Evolutionary conservation across 2,113 vertebrate genomes (phyloP), one percentile per base, ranked within the genome.

Genomic region (Xiphophorus maculatus): DNA sequence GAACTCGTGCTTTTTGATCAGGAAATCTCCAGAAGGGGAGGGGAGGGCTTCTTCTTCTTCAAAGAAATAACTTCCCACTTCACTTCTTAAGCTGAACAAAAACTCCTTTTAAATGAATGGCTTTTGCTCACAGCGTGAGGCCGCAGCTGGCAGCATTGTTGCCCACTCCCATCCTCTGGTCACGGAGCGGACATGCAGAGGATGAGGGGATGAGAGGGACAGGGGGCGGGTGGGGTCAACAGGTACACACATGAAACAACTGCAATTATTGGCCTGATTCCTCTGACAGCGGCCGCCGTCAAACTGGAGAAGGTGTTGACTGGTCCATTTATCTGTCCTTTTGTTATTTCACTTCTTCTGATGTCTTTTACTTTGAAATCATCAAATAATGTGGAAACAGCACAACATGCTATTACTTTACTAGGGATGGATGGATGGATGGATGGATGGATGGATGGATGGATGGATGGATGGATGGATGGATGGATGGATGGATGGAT

Each of bases 51-150:
- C 14, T 14, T 14, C 82, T 82, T 91, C 92, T 93, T 93, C 91
- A 93, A 93, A 93, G 91, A 93, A 91, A 93, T 92, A 90, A 91
- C 92, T 93, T 91, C 90, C 90, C 92, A 91, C 90, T 90, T 90
- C 89, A 88, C 88, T 93, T 93, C 84, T 92, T 86, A 85, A 76
- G 84, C 84, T 25, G 87, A 91, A 93, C 89, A 92, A 93, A 90
- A 90, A 84, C 84, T 84, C 79, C 77, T 78, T 75, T 77, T 80
- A 92, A 93, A 87, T 92, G 88, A 93, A 90, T 88, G 84, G 88
- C 86, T 80, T 87, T 72, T 84, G 88, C 91, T 91, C 91, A 91
- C 90, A 90, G 90, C 90, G 81, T 87, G 91, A 70, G 82, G 87
- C 88, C 88, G 87, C 92, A 94, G 93, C 90, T 93, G 93, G 85